Base-by-base conservation (phyloP, 2,113 vertebrate genomes). In the Syngnathoides biaculeatus region DNA sequence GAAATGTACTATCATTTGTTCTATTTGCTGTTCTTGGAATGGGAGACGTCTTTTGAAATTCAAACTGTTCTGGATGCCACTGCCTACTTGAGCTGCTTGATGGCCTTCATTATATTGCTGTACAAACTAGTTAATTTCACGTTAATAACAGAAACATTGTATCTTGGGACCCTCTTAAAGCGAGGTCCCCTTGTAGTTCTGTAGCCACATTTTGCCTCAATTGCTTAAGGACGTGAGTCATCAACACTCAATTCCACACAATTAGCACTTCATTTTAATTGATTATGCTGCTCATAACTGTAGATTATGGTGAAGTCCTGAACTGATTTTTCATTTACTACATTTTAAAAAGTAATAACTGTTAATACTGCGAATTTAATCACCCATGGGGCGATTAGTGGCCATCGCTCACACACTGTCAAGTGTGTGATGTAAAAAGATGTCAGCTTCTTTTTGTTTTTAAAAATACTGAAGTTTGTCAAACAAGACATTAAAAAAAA, bases 401-500 rank as follows among this genome's bases (percentile, higher is more conserved):
- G 22, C n/a, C 9, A 52, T 22, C 50, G 10, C 50, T n/a, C 52
- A 55, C 20, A 52, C 20, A 22, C 22, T 52, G 10, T 52, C 15
- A 22, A 9, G 8, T 22, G 2, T 14, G 22, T 24, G 4, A 59
- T 38, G 19, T 59, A 30, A 30, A 30, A 30, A 30, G 19, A 1
- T 3, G 20, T 39, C 10, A 11, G 19, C 3, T 38, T 7, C 7
- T 38, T 58, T 59, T 19, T 77, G 26, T 60, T 17, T 26, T 20
- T 47, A 50, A 14, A 72, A 59, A 35, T 43, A 10, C 13, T 12
- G 42, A 2, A 24, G 19, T 26, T 22, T 63, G 35, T 56, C 52
- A 73, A 69, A 79, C 63, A 62, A 78, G 22, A 43, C 60, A 71
- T 78, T 60, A 69, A 68, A 67, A n/a, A n/a, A n/a, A n/a, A n/a